A percentile compares a stretch with the other conserved stretches of the same genome.
Evolutionary conservation across 2,113 vertebrate genomes (phyloP).

Genomic region (human (Homo sapiens)): GRCh38 chr2:128925001-128925500

Average conservation of each 20-base stretch:
- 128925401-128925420: neutral
- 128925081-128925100: neutral
- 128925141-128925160: neutral
- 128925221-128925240: neutral
- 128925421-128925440: neutral
- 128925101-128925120: neutral
- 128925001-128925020: neutral
- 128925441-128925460: neutral
- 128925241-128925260: neutral
- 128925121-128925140: neutral
- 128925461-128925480: neutral
- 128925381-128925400: neutral
- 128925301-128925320: neutral
- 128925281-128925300: slow-evolving; percentile 3
- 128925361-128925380: neutral
- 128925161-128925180: neutral
- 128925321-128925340: neutral
- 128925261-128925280: neutral
- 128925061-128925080: neutral
- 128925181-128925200: neutral
- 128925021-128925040: neutral
- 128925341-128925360: neutral
- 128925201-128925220: neutral
- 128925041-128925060: accelerated
- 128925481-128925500: neutral